These are phyloP conservation scores for Liopterus haemorrhoidalis DNA, from an alignment of 2,888 invertebrate species.

Conservation along the genomic window DNA sequence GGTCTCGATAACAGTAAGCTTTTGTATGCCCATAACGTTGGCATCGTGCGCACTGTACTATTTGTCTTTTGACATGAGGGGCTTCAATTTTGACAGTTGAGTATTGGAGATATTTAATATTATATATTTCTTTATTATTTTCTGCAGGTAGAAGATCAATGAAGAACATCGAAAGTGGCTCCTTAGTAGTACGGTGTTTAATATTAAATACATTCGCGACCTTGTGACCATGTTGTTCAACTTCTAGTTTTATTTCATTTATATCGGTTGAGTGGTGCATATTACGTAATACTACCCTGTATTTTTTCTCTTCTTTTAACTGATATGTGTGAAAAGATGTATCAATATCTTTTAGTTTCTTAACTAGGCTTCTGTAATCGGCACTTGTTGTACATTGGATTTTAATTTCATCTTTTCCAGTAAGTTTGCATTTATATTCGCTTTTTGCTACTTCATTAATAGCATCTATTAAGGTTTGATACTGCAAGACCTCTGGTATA, in stretches of 20 bases:
- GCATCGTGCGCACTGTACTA: slow-evolving; percentile 26
- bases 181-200: slow-evolving; percentile 15
- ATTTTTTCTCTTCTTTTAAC: background rate
- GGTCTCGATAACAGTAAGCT: slow-evolving; percentile 22
- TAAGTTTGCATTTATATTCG: too few species aligned
- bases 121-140: slow-evolving; percentile 22
- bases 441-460: too few species aligned
- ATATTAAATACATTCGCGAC: slow-evolving; percentile 24
- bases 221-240: slow-evolving; percentile 15
- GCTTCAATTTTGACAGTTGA: slow-evolving; percentile 21
- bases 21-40: slow-evolving; percentile 27
- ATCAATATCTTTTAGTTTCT: background rate
- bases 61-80: slow-evolving; percentile 16
- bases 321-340: slow-evolving; percentile 2
- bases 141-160: slow-evolving; percentile 15
- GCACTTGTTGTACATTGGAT: too few species aligned
- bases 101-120: slow-evolving; percentile 16
- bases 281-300: slow-evolving; percentile 11
- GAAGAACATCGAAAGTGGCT: slow-evolving; percentile 19
- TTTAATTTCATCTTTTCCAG: too few species aligned
- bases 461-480: too few species aligned
- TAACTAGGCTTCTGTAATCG: background rate
- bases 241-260: slow-evolving; percentile 16
- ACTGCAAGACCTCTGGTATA: too few species aligned
- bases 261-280: slow-evolving; percentile 7